Base-by-base conservation (phyloP, 2,888 invertebrate species). In the Omphaloscelis lunosa region DNA sequence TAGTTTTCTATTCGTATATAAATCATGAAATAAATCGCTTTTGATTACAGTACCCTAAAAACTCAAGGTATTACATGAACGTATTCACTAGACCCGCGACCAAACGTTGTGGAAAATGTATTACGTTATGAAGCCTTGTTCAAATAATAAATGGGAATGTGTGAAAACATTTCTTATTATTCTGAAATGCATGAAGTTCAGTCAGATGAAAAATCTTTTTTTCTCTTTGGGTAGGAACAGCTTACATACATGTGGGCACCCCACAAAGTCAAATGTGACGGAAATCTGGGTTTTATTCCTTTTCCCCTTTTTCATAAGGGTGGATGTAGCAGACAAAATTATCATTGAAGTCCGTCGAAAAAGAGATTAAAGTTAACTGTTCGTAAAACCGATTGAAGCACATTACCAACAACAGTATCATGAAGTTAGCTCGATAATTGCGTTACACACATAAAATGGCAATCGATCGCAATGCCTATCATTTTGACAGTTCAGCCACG, bases 71-170 rank as follows among this genome's bases (percentile, higher is more conserved):
- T 72, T 65, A 82, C 65, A 77, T 51, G 65, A 78, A 84, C 72
- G 56, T 78, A 84, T 84, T 84, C 71, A 62, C 83, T 59, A 75
- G 67, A 68, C 45, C 51, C 34, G 71, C 58, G 63, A 68, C 65
- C 79, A 84, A 86, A 79, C 84, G 75, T 83, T 62, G 79, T 66
- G 84, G 86, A 86, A 86, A 84, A 84, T 69, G 79, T 83, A 79
- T 86, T 71, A 85, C 82, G 74, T 78, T 85, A 73, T 79, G 84
- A 79, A 78, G 58, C 69, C 79, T 79, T 83, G 73, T 84, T 82
- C 68, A 82, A 86, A 79, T 86, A 72, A 71, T 79, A 82, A 79
- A 82, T 86, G 82, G 61, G 73, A 68, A 85, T 61, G 69, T 72
- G 78, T 63, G 74, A 86, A 86, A 70, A 82, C 78, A 82, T 85